Conservation (phyloP, 1,140 invertebrate species). For the Drosophila pachea region DNA sequence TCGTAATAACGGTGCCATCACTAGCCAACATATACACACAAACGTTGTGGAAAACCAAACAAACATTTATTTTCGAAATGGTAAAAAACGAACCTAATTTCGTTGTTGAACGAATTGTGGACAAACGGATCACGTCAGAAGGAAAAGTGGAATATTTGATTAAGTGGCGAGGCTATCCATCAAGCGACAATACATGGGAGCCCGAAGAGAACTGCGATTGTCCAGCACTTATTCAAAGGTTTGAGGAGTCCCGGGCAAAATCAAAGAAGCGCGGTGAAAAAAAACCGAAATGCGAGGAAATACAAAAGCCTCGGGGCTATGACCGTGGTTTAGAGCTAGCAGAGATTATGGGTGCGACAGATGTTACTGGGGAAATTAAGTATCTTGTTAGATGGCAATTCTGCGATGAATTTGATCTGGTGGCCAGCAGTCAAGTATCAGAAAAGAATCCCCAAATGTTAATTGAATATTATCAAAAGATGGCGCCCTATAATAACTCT, state of each 20-base stretch:
- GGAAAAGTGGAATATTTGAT: constrained; percentile 79
- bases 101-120: constrained; percentile 78
- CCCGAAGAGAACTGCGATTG: constrained; percentile 95
- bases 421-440: constrained; percentile 52
- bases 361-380: constrained; percentile 65
- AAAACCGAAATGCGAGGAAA: constrained; percentile 75
- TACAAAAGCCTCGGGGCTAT: constrained; percentile 82
- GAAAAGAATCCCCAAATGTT: constrained; percentile 71
- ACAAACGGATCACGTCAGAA: constrained; percentile 77
- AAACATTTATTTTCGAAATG: constrained; percentile 37
- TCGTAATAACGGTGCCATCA: not conserved
- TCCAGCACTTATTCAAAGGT: constrained; percentile 92
- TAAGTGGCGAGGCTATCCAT: constrained; percentile 76
- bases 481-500: constrained; percentile 62
- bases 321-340: constrained; percentile 94
- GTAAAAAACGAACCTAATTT: constrained; percentile 73
- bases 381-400: constrained; percentile 74
- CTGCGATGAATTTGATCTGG: constrained; percentile 73
- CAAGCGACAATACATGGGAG: constrained; percentile 91
- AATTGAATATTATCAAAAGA: constrained; percentile 70
- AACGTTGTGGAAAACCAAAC: not conserved
- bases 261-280: constrained; percentile 79
- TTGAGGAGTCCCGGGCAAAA: constrained; percentile 90
- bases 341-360: constrained; percentile 91
- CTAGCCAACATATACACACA: constrained; percentile 6